Base-by-base conservation (phyloP, 2,888 invertebrate species). In the Phaedon cochleariae region DNA sequence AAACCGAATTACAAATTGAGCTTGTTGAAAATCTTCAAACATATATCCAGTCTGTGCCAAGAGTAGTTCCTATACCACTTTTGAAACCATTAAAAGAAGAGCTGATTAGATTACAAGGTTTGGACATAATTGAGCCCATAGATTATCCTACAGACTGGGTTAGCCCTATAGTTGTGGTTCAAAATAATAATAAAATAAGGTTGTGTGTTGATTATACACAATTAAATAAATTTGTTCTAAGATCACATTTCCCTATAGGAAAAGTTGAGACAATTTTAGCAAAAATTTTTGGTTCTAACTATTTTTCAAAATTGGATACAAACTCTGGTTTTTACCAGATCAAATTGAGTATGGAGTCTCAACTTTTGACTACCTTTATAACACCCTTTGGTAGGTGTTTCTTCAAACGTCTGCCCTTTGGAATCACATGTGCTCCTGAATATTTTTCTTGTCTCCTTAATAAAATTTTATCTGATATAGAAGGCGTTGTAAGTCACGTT, bases 211-310 rank as follows among this genome's bases (percentile, higher is more conserved):
- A 74, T 59, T 70, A 66, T 53, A 69, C 71, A 4, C 18, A 68
- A 48, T 22, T 74, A 21, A 73, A 72, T 58, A 65, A 65, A 45
- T 54, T 55, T 26, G 70, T 75, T 22, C 52, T 64, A 29, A 62
- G 75, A n/a, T 34, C 72, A 9, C 67, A 73, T 21, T 72, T n/a
- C n/a, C n/a, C n/a, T n/a, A 67, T 78, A 12, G 71, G 72, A n/a
- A n/a, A n/a, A n/a, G n/a, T n/a, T n/a, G n/a, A n/a, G n/a, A n/a
- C n/a, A n/a, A n/a, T n/a, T n/a, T 26, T 75, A 29, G 70, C 72
- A 7, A 61, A 68, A 41, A 20, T 77, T 45, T 65, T 65, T 62
- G 68, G 72, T 5, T 68, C 73, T 1, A 73, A 69, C 63, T 34
- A 71, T 58, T 78, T 76, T 22, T 55, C 37, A 55, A 46, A 49